Base-by-base conservation (phyloP, 2,888 invertebrate species). In the Xylota sylvarum region DNA sequence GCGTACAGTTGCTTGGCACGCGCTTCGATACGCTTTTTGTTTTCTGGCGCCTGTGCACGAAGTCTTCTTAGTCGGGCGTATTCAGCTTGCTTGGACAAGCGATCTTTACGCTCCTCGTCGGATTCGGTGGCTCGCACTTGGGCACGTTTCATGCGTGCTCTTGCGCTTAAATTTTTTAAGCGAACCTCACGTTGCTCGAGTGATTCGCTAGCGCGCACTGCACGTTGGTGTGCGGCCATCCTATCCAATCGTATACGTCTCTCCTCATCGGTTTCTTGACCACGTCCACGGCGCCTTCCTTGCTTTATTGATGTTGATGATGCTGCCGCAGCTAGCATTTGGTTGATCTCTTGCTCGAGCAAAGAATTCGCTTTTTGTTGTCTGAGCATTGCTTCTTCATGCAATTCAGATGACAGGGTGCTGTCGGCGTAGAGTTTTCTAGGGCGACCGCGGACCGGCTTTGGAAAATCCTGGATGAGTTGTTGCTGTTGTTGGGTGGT, bases 391-490 rank as follows among this genome's bases (percentile, higher is more conserved):
- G 89, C 89, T 80, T 89, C 90, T 60, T 90, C 89, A 3, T 89
- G 89, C 69, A 89, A 70, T 72, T 89, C 90, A 74, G 88, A 60
- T 56, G 89, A 79, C 70, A 88, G 43, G 19, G 64, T 32, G 65
- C 67, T 79, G 64, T 88, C 81, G 81, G 78, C 80, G 52, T 89
- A 89, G 82, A 90, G 89, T 88, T 92, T 92, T 70, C 91, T 90
- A 88, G 92, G 92, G 88, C 93, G 90, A 88, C 92, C 92, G 83
- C 92, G 91, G 88, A 92, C 92, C 89, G 90, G 90, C 89, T 91
- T 91, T 84, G 91, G 91, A 89, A 92, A 91, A 89, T 92, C 91
- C 89, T 91, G 91, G 88, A 92, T 89, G 56, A 90, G 77, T 58
- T 90, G 90, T 76, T 90, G 60, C 69, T 89, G 87, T 87, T 78